These are phyloP conservation scores for Liasis olivaceus DNA, from an alignment of 2,797 vertebrate species.

Conservation along the genomic window DNA sequence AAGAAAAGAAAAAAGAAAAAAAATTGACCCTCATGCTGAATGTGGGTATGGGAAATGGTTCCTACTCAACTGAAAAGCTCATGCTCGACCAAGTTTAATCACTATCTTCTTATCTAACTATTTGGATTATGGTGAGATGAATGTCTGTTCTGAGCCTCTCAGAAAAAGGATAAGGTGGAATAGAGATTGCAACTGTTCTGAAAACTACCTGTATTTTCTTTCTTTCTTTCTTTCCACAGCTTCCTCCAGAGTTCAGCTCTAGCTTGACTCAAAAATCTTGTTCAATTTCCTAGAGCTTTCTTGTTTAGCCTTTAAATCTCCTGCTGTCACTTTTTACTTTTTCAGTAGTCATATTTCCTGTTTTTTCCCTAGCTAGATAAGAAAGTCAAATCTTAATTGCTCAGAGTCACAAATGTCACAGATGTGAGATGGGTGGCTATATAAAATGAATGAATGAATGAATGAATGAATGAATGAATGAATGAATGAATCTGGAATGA, in stretches of 20 bases:
- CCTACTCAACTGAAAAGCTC: not conserved
- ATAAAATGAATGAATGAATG: not conserved
- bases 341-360: not conserved
- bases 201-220: not conserved
- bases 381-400: not conserved
- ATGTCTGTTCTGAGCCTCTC: not conserved
- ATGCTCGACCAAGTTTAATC: not conserved
- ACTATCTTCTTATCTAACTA: not conserved
- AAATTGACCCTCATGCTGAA: not conserved
- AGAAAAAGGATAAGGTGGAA: not conserved
- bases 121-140: not conserved
- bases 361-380: not conserved
- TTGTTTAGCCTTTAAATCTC: not conserved
- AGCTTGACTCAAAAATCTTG: not conserved
- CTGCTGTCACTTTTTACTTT: not conserved
- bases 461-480: too few species aligned
- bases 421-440: not conserved
- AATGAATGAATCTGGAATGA: not conserved
- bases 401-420: not conserved
- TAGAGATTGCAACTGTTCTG: not conserved
- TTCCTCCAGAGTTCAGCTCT: not conserved
- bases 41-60: not conserved
- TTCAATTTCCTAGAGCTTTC: not conserved
- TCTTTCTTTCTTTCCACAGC: not conserved
- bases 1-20: not conserved